Evolutionary conservation across 2,888 invertebrate genomes (phyloP), one percentile per base, ranked within the genome.

Genomic region (Melipona bicolor): DNA sequence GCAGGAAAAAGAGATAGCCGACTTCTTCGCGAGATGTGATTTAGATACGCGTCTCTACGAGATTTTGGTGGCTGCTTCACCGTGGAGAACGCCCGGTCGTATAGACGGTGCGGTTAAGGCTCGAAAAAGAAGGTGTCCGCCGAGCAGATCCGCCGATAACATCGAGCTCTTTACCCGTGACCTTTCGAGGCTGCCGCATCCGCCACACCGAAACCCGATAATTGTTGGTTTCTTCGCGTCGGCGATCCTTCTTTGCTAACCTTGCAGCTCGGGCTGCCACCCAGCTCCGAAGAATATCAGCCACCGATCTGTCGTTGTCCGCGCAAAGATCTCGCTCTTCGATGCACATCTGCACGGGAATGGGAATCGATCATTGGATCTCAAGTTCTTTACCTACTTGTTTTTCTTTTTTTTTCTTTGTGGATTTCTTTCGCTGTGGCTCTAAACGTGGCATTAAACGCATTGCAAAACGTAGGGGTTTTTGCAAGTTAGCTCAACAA

Each of bases 11-110:
- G 83, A 62, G 79, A 62, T 73, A 80, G 83, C 68, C 82, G 87
- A 89, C 77, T 88, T 86, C 88, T 85, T 87, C 88, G 88, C 85
- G 87, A 90, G 90, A 91, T 91, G 91, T 89, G 91, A 91, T 91
- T 91, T 91, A 91, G 91, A 91, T 91, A 91, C 90, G 89, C 82
- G 81, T 62, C 83, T 72, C 77, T 68, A 43, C 43, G 80, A 83
- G 80, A 84, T 77, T 77, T 61, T 49, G 72, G 68, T 68, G 65
- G 61, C 73, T 76, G 76, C 56, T 50, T 21, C 50, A 68, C 68
- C 43, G 68, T 52, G 70, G 69, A 65, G 27, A 27, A 27, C 1
- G 69, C 79, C 65, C 79, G 32, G 79, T 76, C 81, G 78, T 77
- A 67, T 56, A 72, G 65, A 75, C 64, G 75, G 1, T 36, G 43